Evolutionary conservation across 2,888 invertebrate species (phyloP).

Genomic region (Mechanitis messenoides): DNA sequence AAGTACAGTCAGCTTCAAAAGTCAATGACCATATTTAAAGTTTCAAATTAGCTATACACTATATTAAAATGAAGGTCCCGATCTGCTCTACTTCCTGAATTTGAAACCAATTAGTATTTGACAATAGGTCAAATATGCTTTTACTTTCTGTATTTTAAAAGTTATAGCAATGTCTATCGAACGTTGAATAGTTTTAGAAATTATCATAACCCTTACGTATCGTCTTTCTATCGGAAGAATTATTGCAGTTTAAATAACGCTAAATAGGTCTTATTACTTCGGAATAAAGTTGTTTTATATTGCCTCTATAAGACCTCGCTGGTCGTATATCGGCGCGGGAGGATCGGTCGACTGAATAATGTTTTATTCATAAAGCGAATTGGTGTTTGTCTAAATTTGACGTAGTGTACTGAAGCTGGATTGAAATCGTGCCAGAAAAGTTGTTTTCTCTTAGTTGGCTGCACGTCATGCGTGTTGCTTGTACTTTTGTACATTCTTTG

Average conservation of each 20-base stretch:
- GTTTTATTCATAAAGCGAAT: conserved; percentile 61
- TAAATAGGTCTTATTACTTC: conserved; percentile 11
- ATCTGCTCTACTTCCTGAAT: no score
- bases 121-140: no score
- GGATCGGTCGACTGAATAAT: conserved; percentile 37
- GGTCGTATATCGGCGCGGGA: conserved; percentile 19
- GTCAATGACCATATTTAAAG: no score
- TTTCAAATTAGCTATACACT: no score
- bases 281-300: conserved; percentile 10
- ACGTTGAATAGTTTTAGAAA: conserved; percentile 12
- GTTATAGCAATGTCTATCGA: conserved; percentile 2
- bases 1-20: no score
- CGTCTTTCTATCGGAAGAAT: conserved; percentile 10
- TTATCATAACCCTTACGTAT: conserved; percentile 16
- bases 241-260: conserved; percentile 5
- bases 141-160: no score
- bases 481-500: conserved; percentile 11
- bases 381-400: conserved; percentile 69
- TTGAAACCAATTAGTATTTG: no score
- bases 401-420: conserved; percentile 36
- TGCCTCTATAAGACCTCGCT: conserved; percentile 6
- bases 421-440: conserved; percentile 35
- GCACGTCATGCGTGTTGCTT: conserved; percentile 22
- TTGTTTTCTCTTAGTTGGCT: conserved; percentile 26
- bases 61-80: no score